Percentiles rank a stretch among this genome's conserved stretches.
These are phyloP conservation scores for Enoplosus armatus DNA, from an alignment of 2,797 vertebrate genomes.

Conservation along the genomic window DNA sequence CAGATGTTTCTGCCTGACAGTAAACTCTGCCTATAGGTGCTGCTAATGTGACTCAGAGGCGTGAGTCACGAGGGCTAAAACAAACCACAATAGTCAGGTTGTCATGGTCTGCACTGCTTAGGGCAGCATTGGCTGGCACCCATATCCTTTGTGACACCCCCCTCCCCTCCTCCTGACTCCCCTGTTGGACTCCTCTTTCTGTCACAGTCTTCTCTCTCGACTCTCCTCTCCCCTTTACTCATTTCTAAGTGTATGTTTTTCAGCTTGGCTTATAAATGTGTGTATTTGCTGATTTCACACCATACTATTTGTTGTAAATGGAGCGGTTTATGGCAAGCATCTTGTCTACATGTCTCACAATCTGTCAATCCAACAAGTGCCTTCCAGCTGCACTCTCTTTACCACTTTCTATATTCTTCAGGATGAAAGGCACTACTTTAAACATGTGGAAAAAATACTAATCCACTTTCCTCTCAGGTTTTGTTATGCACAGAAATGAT, in stretches of 20 bases:
- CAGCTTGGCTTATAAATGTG: background rate
- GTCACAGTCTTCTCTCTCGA: constrained; percentile 22
- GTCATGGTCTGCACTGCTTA: constrained; percentile 52
- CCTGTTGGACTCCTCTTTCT: constrained; percentile 20
- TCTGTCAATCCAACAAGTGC: constrained; percentile 7
- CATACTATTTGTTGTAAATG: background rate
- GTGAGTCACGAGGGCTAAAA: constrained; percentile 56
- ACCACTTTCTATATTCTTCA: constrained; percentile 9
- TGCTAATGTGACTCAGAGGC: constrained; percentile 49
- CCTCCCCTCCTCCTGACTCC: background rate
- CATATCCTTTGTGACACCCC: constrained; percentile 63
- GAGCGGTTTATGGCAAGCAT: background rate
- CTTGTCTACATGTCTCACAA: background rate
- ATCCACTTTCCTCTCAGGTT: constrained; percentile 30
- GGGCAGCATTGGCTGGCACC: constrained; percentile 39
- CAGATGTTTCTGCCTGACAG: constrained; percentile 30
- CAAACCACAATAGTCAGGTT: constrained; percentile 65
- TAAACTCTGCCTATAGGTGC: constrained; percentile 51
- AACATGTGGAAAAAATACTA: background rate
- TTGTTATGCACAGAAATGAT: constrained; percentile 37
- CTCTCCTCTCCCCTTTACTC: constrained; percentile 12
- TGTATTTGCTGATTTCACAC: background rate
- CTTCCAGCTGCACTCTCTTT: constrained; percentile 8
- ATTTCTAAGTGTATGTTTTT: constrained; percentile 12
- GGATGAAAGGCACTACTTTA: constrained; percentile 26